Base-by-base conservation (phyloP, 2,113 vertebrate species). In the Melanotaenia duboulayi region DNA sequence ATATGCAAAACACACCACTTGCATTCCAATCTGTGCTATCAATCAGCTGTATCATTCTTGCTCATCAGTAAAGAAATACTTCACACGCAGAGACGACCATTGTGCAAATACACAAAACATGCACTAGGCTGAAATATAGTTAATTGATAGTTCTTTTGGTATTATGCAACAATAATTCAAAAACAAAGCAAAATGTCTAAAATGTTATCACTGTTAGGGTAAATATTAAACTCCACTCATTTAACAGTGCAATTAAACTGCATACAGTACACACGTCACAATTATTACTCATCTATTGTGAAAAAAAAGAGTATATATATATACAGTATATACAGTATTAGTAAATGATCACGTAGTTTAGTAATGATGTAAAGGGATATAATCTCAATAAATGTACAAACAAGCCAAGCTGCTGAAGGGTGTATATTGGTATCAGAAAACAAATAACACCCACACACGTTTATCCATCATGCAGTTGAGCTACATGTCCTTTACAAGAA, bases 81-180 rank as follows among this genome's bases (percentile, higher is more conserved):
- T 35, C 49, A 54, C 52, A 72, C 23, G 11, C 12, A 4, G 24
- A 46, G 49, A 32, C 62, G 65, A 14, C 28, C 25, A 51, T 19
- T 57, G 57, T 69, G 66, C 68, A 81, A 78, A 65, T 51, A 60
- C 7, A 55, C 23, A 32, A n/a, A 46, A 63, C 19, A 37, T 24
- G 39, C 46, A 62, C 52, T 59, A 72, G 50, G 11, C 54, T 16
- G 12, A 44, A 58, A 23, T 24, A 25, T 51, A 13, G 49, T 10
- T 9, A 58, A 65, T 24, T 28, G 57, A 49, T 57, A 37, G 67
- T 74, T 73, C 70, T 40, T 70, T 83, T 80, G 78, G 70, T 84
- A 51, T 39, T 50, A 37, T 39, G 32, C 46, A 23, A 13, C 57
- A 72, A 39, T 12, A 2, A 11, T 37, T 78, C 52, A 13, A 59